phyloP scores from a whole-genome alignment of 2,113 vertebrate genomes.

The Gorsachius goisagi region DNA sequence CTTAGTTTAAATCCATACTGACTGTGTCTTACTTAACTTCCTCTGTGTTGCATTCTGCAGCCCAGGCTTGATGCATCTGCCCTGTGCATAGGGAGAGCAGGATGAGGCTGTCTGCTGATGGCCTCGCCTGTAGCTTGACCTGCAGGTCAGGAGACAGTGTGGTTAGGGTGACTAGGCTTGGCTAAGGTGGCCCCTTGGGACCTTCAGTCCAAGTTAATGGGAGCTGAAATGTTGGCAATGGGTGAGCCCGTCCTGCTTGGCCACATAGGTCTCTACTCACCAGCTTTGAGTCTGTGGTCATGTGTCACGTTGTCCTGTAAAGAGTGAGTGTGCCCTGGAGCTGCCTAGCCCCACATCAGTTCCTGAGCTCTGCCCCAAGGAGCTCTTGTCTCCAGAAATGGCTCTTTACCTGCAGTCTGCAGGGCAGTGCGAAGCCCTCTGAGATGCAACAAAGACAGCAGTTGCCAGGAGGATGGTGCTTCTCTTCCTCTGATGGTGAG shows the following conservation, averaged over 20 bases:
- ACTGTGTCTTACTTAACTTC: background rate
- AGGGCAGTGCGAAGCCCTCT: background rate
- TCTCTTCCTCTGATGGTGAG: background rate
- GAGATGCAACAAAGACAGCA: background rate
- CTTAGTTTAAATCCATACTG: background rate
- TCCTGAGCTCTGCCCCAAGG: background rate
- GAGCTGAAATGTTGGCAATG: background rate
- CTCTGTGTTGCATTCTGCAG: background rate
- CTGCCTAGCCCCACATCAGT: accelerated
- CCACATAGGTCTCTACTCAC: background rate
- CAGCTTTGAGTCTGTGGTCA: background rate
- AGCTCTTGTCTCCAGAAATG: background rate
- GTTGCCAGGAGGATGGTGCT: background rate
- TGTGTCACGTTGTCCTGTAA: background rate
- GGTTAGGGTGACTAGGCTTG: background rate
- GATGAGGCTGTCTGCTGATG: background rate
- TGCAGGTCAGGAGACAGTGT: background rate
- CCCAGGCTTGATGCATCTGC: background rate
- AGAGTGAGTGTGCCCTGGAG: background rate
- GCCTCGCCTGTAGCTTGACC: background rate
- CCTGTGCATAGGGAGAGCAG: background rate
- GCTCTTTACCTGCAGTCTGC: background rate
- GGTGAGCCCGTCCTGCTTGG: background rate
- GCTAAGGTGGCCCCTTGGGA: background rate
- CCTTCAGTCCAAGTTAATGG: background rate